Evolutionary conservation across 2,113 vertebrate species (phyloP).

Genomic region (Saguinus imperator): DNA sequence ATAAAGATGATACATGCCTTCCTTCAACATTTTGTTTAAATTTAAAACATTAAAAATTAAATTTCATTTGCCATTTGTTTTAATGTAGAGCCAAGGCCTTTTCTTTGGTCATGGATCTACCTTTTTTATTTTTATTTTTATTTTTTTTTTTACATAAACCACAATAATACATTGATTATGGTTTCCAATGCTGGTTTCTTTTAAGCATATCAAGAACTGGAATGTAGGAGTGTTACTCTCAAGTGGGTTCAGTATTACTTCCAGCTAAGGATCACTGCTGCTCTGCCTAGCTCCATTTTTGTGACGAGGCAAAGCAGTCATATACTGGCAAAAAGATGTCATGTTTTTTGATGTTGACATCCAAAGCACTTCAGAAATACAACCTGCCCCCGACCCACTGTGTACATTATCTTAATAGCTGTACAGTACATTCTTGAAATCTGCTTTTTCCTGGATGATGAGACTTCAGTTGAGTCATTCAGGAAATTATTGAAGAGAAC

Average conservation of each 20-base stretch:
- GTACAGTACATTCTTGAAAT: constrained; percentile 52
- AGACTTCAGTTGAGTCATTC: constrained; percentile 60
- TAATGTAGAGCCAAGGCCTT: neutral
- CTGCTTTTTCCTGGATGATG: constrained; percentile 58
- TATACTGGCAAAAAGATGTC: neutral
- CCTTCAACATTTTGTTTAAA: constrained; percentile 47
- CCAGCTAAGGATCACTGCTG: neutral
- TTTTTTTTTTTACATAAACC: constrained; percentile 52
- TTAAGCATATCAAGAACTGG: constrained; percentile 14
- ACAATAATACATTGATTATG: neutral
- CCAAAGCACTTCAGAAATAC: constrained; percentile 46
- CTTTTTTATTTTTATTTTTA: constrained; percentile 46
- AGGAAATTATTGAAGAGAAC: constrained; percentile 65
- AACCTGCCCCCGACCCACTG: constrained; percentile 26
- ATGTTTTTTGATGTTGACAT: constrained; percentile 45
- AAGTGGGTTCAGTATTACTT: neutral
- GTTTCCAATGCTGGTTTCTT: constrained; percentile 30
- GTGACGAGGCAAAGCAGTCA: constrained; percentile 12
- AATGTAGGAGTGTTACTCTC: constrained; percentile 6
- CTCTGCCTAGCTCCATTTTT: constrained; percentile 16
- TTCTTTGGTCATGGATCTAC: constrained; percentile 6
- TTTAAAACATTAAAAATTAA: constrained; percentile 25
- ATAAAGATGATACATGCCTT: neutral
- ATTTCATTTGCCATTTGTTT: constrained; percentile 45
- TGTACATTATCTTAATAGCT: constrained; percentile 50